Conservation (phyloP, 1,140 invertebrate genomes). For the Dufourea novaeangliae region DNA sequence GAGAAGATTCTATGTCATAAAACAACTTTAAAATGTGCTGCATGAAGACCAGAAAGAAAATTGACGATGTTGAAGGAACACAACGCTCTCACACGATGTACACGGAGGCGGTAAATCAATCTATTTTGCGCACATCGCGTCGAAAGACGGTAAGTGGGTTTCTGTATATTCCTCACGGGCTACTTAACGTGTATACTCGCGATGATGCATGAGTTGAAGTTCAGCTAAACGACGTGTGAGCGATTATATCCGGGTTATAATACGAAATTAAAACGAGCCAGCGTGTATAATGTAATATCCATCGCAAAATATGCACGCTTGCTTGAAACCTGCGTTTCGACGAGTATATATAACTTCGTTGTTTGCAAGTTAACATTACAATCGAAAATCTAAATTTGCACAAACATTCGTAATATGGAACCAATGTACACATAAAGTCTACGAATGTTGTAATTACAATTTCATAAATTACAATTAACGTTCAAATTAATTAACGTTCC, state of each 20-base stretch:
- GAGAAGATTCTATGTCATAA: too few relatives aligned
- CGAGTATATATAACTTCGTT: too few relatives aligned
- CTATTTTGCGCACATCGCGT: conserved; percentile 1
- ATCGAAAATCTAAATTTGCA: too few relatives aligned
- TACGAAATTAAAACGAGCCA: conserved; percentile 12
- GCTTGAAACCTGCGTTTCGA: too few relatives aligned
- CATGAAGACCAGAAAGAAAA: background rate
- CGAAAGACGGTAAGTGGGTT: conserved; percentile 34
- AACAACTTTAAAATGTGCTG: too few relatives aligned
- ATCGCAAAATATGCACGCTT: background rate
- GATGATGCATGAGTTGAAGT: conserved; percentile 34
- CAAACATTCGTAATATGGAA: too few relatives aligned
- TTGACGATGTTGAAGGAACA: background rate
- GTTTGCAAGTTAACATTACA: too few relatives aligned
- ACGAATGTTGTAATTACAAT: too few relatives aligned
- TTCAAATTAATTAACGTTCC: background rate
- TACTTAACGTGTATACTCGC: conserved; percentile 14
- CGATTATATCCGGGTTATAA: conserved; percentile 15
- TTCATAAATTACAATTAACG: too few relatives aligned
- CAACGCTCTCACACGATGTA: background rate
- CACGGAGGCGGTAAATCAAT: conserved; percentile 16
- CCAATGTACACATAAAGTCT: too few relatives aligned
- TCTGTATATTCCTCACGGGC: background rate
- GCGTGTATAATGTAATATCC: too few relatives aligned
- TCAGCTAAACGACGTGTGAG: conserved; percentile 16